Evolutionary conservation across 2,888 invertebrate species (phyloP).

Genomic region (Parasteatoda lunata): DNA sequence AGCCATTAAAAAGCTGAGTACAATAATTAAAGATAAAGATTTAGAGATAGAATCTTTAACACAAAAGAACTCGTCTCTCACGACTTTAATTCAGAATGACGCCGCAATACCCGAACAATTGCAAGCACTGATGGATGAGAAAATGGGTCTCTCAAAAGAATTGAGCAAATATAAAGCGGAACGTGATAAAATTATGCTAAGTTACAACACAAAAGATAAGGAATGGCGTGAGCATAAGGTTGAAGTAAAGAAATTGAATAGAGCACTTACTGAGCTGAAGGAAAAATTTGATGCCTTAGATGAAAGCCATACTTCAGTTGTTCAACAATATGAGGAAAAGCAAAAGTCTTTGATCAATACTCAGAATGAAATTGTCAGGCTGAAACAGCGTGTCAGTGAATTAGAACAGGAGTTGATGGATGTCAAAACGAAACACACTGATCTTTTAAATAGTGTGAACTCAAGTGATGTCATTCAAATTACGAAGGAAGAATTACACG

Average conservation of each 20-base stretch:
- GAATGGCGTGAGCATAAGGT: slow-evolving; percentile 88
- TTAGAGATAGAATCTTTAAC: slow-evolving; percentile 75
- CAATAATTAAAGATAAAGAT: slow-evolving; percentile 75
- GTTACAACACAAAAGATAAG: slow-evolving; percentile 85
- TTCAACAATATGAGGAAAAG: slow-evolving; percentile 74
- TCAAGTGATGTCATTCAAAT: slow-evolving; percentile 26
- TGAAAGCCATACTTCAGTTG: slow-evolving; percentile 73
- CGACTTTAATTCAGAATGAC: slow-evolving; percentile 73
- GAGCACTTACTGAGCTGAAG: slow-evolving; percentile 71
- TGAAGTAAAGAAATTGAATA: slow-evolving; percentile 85
- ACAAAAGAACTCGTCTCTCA: slow-evolving; percentile 74
- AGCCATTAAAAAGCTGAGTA: slow-evolving; percentile 74
- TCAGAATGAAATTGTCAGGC: slow-evolving; percentile 74
- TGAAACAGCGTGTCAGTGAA: slow-evolving; percentile 73
- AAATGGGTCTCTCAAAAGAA: slow-evolving; percentile 79
- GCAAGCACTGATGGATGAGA: slow-evolving; percentile 72
- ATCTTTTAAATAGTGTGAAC: slow-evolving; percentile 60
- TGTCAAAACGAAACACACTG: slow-evolving; percentile 69
- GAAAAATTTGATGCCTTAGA: slow-evolving; percentile 72
- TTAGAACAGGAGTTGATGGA: slow-evolving; percentile 73
- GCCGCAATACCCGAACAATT: slow-evolving; percentile 58
- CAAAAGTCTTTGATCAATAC: slow-evolving; percentile 73
- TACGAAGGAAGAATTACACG: slow-evolving; percentile 38
- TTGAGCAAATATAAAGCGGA: slow-evolving; percentile 79
- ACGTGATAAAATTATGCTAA: slow-evolving; percentile 74